These are phyloP conservation scores for Dromius quadrimaculatus DNA, from an alignment of 2,888 invertebrate species.

Conservation along the genomic window DNA sequence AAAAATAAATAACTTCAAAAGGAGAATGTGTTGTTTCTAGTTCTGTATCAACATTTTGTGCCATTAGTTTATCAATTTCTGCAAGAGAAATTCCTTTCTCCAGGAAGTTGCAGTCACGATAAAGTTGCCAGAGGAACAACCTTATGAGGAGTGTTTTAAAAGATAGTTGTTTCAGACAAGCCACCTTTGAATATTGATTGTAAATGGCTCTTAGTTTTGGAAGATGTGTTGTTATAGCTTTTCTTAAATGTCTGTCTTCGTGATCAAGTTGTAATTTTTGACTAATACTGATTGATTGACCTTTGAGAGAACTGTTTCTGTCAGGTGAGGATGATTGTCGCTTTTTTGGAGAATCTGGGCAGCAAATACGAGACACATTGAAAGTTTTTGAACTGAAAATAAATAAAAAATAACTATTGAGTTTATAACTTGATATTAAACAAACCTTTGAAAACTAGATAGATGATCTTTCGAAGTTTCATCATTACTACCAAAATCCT, in stretches of 20 bases:
- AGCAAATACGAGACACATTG: not conserved
- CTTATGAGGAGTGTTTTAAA: slow-evolving; percentile 68
- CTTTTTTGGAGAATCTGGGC: not conserved
- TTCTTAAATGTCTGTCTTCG: slow-evolving; percentile 67
- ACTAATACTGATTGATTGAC: not conserved
- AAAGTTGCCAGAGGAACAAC: slow-evolving; percentile 73
- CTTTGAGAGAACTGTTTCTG: not conserved
- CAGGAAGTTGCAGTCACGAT: slow-evolving; percentile 70
- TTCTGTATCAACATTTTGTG: slow-evolving; percentile 68
- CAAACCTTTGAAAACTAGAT: not conserved
- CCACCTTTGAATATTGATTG: slow-evolving; percentile 69
- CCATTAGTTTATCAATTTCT: slow-evolving; percentile 69
- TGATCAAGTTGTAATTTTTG: not conserved
- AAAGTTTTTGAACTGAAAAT: not conserved
- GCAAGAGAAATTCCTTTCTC: slow-evolving; percentile 68
- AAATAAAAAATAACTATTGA: not conserved
- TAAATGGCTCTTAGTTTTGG: slow-evolving; percentile 69
- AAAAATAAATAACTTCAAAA: slow-evolving; percentile 73
- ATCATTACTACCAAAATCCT: slow-evolving; percentile 54
- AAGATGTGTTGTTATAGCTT: slow-evolving; percentile 68
- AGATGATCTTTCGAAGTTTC: slow-evolving; percentile 62
- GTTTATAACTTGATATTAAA: not conserved
- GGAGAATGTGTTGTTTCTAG: slow-evolving; percentile 68
- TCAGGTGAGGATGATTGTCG: not conserved
- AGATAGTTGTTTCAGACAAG: slow-evolving; percentile 62